Evolutionary conservation across 1,140 invertebrate species (phyloP).

Genomic region (Euwallacea fornicatus): DNA sequence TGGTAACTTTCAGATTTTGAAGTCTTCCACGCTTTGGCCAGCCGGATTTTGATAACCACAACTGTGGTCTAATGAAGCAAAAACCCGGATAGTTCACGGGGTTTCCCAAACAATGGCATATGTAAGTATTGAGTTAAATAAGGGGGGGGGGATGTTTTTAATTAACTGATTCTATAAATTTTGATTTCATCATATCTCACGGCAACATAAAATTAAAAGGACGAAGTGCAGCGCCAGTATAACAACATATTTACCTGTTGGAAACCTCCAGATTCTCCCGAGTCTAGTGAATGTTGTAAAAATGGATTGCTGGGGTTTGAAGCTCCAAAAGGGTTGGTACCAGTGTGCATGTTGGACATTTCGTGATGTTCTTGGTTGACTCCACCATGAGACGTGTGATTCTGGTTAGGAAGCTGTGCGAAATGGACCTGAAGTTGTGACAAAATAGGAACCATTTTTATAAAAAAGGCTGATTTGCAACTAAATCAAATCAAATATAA

Average conservation of each 20-base stretch:
- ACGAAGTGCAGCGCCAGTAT: background rate
- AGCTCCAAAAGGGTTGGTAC: conserved; percentile 46
- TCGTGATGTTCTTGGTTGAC: conserved; percentile 62
- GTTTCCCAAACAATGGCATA: background rate
- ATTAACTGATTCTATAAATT: background rate
- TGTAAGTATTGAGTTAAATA: background rate
- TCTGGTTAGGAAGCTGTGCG: conserved; percentile 56
- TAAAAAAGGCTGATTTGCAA: background rate
- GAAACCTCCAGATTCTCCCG: conserved; percentile 4
- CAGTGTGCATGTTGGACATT: conserved; percentile 55
- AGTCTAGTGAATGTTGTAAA: conserved; percentile 40
- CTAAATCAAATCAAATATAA: background rate
- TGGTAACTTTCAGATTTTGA: too few species aligned
- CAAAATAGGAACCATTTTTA: too few species aligned
- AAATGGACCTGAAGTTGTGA: conserved; percentile 49
- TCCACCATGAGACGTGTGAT: conserved; percentile 61
- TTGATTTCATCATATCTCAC: background rate
- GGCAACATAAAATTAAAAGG: background rate
- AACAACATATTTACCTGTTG: conserved; percentile 22
- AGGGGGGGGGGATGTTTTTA: background rate
- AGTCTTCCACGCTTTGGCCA: too few species aligned
- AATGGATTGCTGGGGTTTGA: conserved; percentile 36
- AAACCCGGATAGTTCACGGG: background rate
- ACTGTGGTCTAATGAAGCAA: background rate
- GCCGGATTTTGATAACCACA: background rate